Evolutionary conservation across 2,113 vertebrate species (phyloP), one percentile per base, ranked within the genome.

Genomic region (Otis tarda): DNA sequence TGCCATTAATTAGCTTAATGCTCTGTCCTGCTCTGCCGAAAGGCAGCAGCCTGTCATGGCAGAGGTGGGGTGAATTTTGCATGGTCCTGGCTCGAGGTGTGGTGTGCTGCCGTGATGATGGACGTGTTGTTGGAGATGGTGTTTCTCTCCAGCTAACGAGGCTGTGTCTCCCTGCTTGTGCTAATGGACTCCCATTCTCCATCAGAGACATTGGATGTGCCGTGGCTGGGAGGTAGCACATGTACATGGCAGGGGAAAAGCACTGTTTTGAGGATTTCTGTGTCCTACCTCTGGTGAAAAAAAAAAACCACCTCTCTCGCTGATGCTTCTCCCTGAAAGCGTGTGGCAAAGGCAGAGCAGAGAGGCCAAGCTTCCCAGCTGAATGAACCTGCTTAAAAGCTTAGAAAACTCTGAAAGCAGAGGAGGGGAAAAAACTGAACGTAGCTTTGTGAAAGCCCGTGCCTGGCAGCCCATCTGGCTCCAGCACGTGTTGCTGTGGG

Each of bases 71-170:
- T 92, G 75, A 30, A 25, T 83, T 67, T 68, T 2, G 2, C 59
- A 49, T 15, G 28, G 50, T 85, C 22, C n/a, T 10, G 1, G 35
- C 56, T 89, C 3, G 0, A 47, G 68, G 53, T 1, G 3, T 3
- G 6, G 7, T 1, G 6, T 69, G 61, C n/a, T 4, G 8, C 59
- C 3, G 0, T 16, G 35, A 14, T 61, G 60, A 50, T 45, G 60
- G 69, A 68, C 6, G 1, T 37, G 57, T 33, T 14, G 2, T 25
- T 74, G 60, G 59, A 55, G 35, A 27, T 50, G 75, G 17, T 2
- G 15, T 60, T 91, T 89, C 25, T 37, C 25, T 63, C 41, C 59
- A 41, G 64, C 18, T 67, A 35, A 67, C 12, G 61, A 59, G 61
- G 74, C 37, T 67, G 24, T 49, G 50, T 37, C 52, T 67, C 11